phyloP scores from a whole-genome alignment of 2,113 vertebrate genomes.

The Vireo altiloquus region DNA sequence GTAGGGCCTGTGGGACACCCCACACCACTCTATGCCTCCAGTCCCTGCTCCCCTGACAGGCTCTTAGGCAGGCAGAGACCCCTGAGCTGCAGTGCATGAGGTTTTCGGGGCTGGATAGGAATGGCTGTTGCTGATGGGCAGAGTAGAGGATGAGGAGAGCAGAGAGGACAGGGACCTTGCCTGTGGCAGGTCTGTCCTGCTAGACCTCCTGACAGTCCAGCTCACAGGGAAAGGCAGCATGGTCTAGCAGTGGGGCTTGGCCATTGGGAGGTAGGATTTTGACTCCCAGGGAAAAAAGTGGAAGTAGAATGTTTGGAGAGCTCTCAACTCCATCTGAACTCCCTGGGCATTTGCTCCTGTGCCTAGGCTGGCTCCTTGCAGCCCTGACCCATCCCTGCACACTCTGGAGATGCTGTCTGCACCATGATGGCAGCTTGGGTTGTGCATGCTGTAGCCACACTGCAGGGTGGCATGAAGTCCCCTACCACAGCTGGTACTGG shows the following conservation, averaged over 20 bases:
- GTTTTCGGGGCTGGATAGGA: not conserved
- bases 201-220: not conserved
- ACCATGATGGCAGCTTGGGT: not conserved
- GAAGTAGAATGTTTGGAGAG: not conserved
- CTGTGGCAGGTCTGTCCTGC: not conserved
- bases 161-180: not conserved
- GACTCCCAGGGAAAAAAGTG: not conserved
- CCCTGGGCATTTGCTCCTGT: not conserved
- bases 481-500: not conserved
- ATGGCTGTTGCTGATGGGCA: not conserved
- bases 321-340: not conserved
- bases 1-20: not conserved
- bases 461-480: not conserved
- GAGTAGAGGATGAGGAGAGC: not conserved
- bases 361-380: not conserved
- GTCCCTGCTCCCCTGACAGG: not conserved
- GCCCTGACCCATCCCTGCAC: not conserved
- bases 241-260: not conserved
- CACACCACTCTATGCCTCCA: not conserved
- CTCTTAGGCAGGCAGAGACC: not conserved
- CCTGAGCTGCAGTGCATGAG: fast-evolving
- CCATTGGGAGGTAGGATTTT: not conserved
- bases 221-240: not conserved
- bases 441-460: not conserved
- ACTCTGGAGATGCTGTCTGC: not conserved